Percentiles rank a stretch among this genome's conserved stretches.
These are phyloP conservation scores for Cephus runcator DNA, from an alignment of 2,888 invertebrate genomes.

Conservation along the genomic window DNA sequence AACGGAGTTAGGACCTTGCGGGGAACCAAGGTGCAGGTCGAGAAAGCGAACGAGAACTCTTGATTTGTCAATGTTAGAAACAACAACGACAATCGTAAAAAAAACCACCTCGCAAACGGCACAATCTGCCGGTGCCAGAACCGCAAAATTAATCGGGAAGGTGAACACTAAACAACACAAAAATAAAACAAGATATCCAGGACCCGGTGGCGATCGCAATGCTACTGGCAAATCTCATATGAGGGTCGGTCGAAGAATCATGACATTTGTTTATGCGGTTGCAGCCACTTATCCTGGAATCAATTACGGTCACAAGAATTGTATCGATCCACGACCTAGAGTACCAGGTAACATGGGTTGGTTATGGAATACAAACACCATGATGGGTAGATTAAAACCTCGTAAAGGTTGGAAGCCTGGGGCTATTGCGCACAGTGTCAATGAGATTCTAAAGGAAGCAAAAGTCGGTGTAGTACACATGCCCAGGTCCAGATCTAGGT, in stretches of 20 bases:
- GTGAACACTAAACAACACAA: background rate
- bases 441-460: constrained; percentile 39
- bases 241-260: constrained; percentile 28
- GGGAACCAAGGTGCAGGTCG: constrained; percentile 43
- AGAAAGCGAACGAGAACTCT: constrained; percentile 21
- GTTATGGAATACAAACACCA: constrained; percentile 50
- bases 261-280: constrained; percentile 49
- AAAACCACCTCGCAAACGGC: background rate
- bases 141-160: background rate
- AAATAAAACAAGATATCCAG: constrained; percentile 1
- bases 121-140: background rate
- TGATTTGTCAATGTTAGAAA: background rate
- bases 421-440: constrained; percentile 43
- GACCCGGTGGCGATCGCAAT: constrained; percentile 31
- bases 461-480: constrained; percentile 32
- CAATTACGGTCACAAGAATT: constrained; percentile 51
- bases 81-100: background rate
- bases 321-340: constrained; percentile 41
- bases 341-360: constrained; percentile 61
- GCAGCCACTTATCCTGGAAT: constrained; percentile 50
- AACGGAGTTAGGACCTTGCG: constrained; percentile 43
- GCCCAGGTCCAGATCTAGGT: constrained; percentile 21
- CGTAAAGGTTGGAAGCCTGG: constrained; percentile 60
- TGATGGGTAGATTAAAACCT: constrained; percentile 41
- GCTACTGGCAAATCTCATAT: constrained; percentile 12